Evolutionary conservation across 2,888 invertebrate species (phyloP), one percentile per base, ranked within the genome.

Genomic region (Agrotis ipsilon): DNA sequence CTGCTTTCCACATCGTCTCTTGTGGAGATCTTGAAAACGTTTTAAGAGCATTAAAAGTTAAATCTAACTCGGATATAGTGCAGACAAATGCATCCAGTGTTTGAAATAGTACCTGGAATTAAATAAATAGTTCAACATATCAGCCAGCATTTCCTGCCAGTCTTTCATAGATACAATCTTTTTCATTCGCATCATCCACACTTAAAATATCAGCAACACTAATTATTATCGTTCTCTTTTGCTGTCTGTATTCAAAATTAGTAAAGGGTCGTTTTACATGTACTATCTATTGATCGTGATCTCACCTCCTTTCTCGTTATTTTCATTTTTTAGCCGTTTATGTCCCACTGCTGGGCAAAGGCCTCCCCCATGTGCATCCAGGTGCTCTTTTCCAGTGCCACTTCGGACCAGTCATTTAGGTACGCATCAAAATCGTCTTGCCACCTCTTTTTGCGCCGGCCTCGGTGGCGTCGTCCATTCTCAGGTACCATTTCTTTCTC

Each of bases 51-150:
- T 57, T 32, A 14, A 63, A 39, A 14, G 39, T 21, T 32, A 39
- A 63, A 18, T 60, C 32, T 1, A 63, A 16, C 16, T 39, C 18
- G 21, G 21, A 1, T 5, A 39, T 21, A 14, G 60, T 60, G 21
- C 60, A 21, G 21, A 60, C n/a, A 60, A 63, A 63, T 60, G 60
- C 60, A 18, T 39, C 18, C 5, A 39, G 4, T 60, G 14, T 63
- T 39, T 61, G n/a, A 61, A 21, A 61, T 21, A n/a, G 39, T 11
- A 61, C 39, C 63, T 63, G 63, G 11, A 63, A 63, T 39, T 61
- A 2, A 61, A 27, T 16, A 52, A 27, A 27, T 39, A 11, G 4
- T 14, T n/a, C 14, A 16, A 1, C 11, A 51, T 51, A 27, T 19
- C 11, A 39, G 39, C 39, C 32, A 7, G 7, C 7, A 0, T 32